phyloP scores from a whole-genome alignment of 1,140 invertebrate species.

The Lasioglossum albipes region DNA sequence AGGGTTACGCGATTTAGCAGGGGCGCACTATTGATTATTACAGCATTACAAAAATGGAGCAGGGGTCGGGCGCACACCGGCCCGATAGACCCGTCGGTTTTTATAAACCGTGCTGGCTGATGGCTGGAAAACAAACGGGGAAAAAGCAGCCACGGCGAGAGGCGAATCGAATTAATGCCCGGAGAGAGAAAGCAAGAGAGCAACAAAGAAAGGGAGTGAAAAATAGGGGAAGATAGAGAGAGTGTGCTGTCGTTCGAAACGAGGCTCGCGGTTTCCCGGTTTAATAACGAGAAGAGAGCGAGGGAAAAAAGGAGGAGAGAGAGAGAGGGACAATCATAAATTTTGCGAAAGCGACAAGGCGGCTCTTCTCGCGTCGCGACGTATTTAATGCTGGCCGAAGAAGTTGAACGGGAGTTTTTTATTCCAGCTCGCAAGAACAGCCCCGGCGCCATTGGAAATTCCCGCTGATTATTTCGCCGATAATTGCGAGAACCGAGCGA shows the following conservation, averaged over 20 bases:
- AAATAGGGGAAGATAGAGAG: no score
- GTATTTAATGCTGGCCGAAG: conserved; percentile 35
- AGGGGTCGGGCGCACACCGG: background rate
- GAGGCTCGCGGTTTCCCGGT: conserved; percentile 26
- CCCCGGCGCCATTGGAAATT: background rate
- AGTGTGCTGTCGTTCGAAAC: conserved; percentile 30
- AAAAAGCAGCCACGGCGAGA: background rate
- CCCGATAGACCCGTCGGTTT: conserved; percentile 41
- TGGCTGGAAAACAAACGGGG: conserved; percentile 36
- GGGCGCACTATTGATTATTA: conserved; percentile 43
- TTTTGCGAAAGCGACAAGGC: conserved; percentile 11
- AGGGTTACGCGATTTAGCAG: conserved; percentile 29
- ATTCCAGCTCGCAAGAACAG: background rate
- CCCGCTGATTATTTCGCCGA: conserved; percentile 35
- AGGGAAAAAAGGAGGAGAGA: no score
- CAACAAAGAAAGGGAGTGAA: no score
- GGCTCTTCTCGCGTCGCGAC: conserved; percentile 1
- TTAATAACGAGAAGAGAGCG: conserved; percentile 37
- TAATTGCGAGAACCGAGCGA: conserved; percentile 24
- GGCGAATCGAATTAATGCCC: conserved; percentile 42
- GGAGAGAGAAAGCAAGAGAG: background rate
- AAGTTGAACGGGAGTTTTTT: conserved; percentile 32
- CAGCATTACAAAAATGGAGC: conserved; percentile 41
- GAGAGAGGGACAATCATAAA: no score
- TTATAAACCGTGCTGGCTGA: conserved; percentile 46